Conservation (phyloP, 2,888 invertebrate genomes). For the Vanessa cardui region DNA sequence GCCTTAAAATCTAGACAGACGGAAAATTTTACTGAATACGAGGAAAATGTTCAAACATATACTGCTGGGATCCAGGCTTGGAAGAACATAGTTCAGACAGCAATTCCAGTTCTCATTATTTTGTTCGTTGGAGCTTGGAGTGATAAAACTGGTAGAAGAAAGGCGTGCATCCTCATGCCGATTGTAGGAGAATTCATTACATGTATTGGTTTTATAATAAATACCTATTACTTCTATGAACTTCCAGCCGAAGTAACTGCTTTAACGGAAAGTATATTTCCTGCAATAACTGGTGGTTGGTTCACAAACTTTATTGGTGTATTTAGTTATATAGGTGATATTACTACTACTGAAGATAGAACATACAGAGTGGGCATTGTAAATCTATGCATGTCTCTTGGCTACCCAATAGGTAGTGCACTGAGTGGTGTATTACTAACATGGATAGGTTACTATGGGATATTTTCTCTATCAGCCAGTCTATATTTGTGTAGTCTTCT, state of each 20-base stretch:
- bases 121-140: slow-evolving; percentile 92
- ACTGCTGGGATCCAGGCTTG: slow-evolving; percentile 91
- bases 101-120: slow-evolving; percentile 90
- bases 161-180: slow-evolving; percentile 91
- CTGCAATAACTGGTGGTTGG: slow-evolving; percentile 92
- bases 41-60: slow-evolving; percentile 86
- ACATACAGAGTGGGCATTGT: slow-evolving; percentile 93
- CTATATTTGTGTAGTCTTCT: slow-evolving; percentile 88
- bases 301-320: slow-evolving; percentile 94
- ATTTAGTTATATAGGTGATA: slow-evolving; percentile 94
- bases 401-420: slow-evolving; percentile 93
- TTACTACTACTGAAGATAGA: slow-evolving; percentile 90
- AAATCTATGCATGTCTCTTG: slow-evolving; percentile 93
- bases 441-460: slow-evolving; percentile 91
- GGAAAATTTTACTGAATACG: slow-evolving; percentile 80
- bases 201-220: slow-evolving; percentile 89
- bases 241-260: slow-evolving; percentile 91
- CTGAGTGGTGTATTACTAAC: slow-evolving; percentile 89
- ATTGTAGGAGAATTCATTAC: slow-evolving; percentile 90
- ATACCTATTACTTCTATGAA: slow-evolving; percentile 90
- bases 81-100: slow-evolving; percentile 92
- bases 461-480: slow-evolving; percentile 87
- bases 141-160: slow-evolving; percentile 86
- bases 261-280: slow-evolving; percentile 89
- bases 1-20: slow-evolving; percentile 89